A percentile compares a stretch with the other conserved stretches of the same genome.
Evolutionary conservation across 2,113 vertebrate species (phyloP).

Genomic region (Brachyhypopomus gauderio): DNA sequence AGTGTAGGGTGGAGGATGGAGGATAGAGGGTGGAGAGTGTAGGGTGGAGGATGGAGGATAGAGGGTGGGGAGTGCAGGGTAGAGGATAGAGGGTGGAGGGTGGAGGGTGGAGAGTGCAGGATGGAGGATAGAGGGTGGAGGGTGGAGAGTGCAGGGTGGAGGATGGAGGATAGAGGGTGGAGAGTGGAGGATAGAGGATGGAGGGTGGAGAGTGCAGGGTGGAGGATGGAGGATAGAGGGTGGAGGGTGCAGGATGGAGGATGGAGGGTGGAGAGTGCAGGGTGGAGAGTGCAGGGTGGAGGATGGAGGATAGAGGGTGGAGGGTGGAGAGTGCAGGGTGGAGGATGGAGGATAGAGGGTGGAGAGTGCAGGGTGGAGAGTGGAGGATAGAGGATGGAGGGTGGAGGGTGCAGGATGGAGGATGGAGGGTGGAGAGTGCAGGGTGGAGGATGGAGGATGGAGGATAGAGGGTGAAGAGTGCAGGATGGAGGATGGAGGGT

Average conservation of each 20-base stretch:
- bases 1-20: neutral
- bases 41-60: neutral
- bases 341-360: neutral
- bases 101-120: slow-evolving; percentile 15
- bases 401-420: slow-evolving; percentile 8
- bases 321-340: neutral
- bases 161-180: too few relatives aligned
- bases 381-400: too few relatives aligned
- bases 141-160: neutral
- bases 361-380: slow-evolving; percentile 14
- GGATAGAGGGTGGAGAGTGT: slow-evolving; percentile 14
- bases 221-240: neutral
- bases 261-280: neutral
- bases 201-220: neutral
- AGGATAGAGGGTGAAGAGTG: slow-evolving; percentile 5
- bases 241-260: slow-evolving; percentile 10
- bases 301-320: neutral
- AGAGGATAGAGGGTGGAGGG: neutral
- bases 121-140: neutral
- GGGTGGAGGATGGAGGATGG: neutral
- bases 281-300: neutral
- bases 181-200: neutral
- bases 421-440: neutral
- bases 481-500: neutral
- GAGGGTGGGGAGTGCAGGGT: slow-evolving; percentile 1